Base-by-base conservation (phyloP, 2,797 vertebrate genomes). In the Lagocephalus sceleratus region DNA sequence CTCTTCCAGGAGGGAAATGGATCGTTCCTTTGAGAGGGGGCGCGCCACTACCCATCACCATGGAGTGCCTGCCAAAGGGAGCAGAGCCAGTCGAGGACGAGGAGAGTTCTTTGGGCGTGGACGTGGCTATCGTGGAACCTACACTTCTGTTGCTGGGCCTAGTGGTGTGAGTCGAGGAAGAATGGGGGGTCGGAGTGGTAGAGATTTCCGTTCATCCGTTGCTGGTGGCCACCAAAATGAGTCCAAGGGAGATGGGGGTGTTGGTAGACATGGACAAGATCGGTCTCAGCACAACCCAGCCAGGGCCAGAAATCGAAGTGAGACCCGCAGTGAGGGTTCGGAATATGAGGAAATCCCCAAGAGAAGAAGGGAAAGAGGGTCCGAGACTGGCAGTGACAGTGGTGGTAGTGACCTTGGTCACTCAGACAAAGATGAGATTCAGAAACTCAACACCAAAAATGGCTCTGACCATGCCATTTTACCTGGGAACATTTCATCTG, bases 291-390 rank as follows among this genome's bases (percentile, higher is more conserved):
- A 88, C 69, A 93, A 92, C 63, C 91, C 92, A 0, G 88, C 87
- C 20, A 86, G 92, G 23, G 91, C 92, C 17, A 90, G 94, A 42
- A 95, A 95, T 71, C 87, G 92, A 51, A 96, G 95, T 0, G 95
- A 96, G 84, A 97, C 95, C 0, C 90, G 94, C 17, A 96, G 94
- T 1, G 95, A 96, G 81, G 95, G 94, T 21, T 95, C 94, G 0
- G 95, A 97, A 67, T 96, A 97, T 8, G 94, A 96, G 75, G 95
- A 97, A 73, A 92, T 96, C 20, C 95, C 95, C 42, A 96, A 95
- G 70, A 89, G 95, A 23, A 90, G 94, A 3, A 69, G 94, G 48
- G 94, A 97, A 73, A 87, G 94, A 5, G 95, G 94, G 29, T 97
- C 95, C 0, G 94, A 96, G 79, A 96, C 94, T 0, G 95, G 94